Conservation (phyloP, 1,140 invertebrate species). For the Bombus consobrinus region DNA sequence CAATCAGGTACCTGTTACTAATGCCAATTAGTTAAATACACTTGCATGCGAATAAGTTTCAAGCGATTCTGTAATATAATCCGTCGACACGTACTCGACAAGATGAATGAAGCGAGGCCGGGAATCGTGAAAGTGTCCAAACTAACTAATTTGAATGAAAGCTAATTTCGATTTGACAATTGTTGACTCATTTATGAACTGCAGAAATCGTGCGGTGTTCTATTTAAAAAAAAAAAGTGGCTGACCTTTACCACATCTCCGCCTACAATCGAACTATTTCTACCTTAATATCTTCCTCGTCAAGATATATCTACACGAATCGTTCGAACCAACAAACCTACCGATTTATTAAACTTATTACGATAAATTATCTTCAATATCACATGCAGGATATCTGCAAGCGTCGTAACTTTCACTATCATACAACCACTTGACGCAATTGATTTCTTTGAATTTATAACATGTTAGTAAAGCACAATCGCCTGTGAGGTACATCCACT, state of each 20-base stretch:
- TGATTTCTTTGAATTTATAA: constrained; percentile 12
- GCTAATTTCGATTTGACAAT: neutral
- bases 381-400: no score
- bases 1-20: no score
- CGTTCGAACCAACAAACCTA: neutral
- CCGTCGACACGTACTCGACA: neutral
- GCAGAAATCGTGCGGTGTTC: neutral
- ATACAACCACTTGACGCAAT: neutral
- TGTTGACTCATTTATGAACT: neutral
- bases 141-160: neutral
- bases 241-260: neutral
- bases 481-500: neutral
- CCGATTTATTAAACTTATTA: neutral
- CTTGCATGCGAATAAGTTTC: neutral
- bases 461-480: neutral
- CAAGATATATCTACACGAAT: neutral
- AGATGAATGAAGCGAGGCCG: neutral
- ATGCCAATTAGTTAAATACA: neutral
- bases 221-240: neutral
- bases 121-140: neutral
- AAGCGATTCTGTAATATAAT: neutral
- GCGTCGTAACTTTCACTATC: neutral
- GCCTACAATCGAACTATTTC: constrained; percentile 2
- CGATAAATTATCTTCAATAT: neutral
- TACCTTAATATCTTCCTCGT: neutral